Evolutionary conservation across 2,113 vertebrate genomes (phyloP), one percentile per base, ranked within the genome.

Genomic region (Hypomesus transpacificus): DNA sequence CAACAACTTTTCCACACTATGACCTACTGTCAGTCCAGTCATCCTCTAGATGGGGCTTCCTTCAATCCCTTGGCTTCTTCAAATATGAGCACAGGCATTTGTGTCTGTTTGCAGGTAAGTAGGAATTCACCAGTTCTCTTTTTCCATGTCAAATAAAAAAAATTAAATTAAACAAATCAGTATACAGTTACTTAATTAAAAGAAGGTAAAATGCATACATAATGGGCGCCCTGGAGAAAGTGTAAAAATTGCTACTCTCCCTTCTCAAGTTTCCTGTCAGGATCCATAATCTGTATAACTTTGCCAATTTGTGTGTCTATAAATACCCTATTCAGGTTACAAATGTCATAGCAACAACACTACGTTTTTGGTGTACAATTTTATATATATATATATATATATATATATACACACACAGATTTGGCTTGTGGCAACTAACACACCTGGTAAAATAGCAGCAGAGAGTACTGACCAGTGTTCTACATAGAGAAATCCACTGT

Each of bases 1-100:
- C 88, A 80, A 79, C 81, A 82, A 77, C 73, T 60, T 75, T 61
- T 74, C 24, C 70, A 70, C 84, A 78, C 80, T 74, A 79, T 68
- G 58, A 75, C 77, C 76, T 57, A 56, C 75, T 78, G 75, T 76
- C 31, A 34, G 73, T 74, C 66, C 68, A 69, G 56, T 65, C 3
- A 14, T 22, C 14, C 22, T 69, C 28, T 28, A 28, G 31, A n/a
- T 57, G 70, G 60, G 26, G 57, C 53, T 56, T 39, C 53, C 39
- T 68, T 76, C 61, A 9, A 70, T 71, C 70, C 39, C 39, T 9
- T 46, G 39, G 39, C 39, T 46, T 46, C 39, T 46, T 46, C 39
- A 46, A 46, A 46, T 46, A 46, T 46, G 39, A 46, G 9, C 39
- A 80, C 73, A 74, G 24, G 14, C 21, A 22, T 65, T 71, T 65